Conservation (phyloP, 1,140 invertebrate species). For the Brachionus angularis region DNA sequence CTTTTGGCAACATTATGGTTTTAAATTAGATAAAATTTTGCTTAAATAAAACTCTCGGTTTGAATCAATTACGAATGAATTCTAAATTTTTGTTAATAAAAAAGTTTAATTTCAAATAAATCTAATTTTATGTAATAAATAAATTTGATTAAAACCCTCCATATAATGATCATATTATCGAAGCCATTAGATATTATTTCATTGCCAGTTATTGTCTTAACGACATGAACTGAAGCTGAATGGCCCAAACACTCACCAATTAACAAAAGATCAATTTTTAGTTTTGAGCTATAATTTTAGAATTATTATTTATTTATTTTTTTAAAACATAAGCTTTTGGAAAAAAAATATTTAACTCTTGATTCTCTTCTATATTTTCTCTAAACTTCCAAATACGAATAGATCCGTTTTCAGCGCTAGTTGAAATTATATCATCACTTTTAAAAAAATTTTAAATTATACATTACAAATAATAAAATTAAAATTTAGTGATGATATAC, state of each 20-base stretch:
- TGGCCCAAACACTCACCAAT: constrained; percentile 14
- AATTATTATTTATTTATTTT: not conserved
- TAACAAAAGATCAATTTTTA: not conserved
- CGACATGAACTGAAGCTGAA: not conserved
- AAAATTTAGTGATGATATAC: too few relatives aligned
- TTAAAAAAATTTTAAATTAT: not conserved
- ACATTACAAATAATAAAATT: too few relatives aligned
- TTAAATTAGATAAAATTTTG: too few relatives aligned
- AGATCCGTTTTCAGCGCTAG: constrained; percentile 16
- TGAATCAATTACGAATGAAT: too few relatives aligned
- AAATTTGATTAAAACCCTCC: too few relatives aligned
- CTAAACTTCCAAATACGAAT: constrained; percentile 25
- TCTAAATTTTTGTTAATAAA: too few relatives aligned
- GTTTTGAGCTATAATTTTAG: not conserved
- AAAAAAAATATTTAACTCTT: not conserved
- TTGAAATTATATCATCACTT: not conserved
- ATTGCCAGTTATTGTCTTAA: constrained; percentile 4
- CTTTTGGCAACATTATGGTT: too few relatives aligned
- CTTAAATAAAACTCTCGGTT: too few relatives aligned
- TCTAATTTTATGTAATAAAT: too few relatives aligned
- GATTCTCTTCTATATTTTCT: not conserved
- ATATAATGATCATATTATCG: constrained; percentile 5
- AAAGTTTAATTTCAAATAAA: too few relatives aligned
- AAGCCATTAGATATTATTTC: not conserved
- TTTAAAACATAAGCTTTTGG: not conserved